Conservation (phyloP, 2,113 vertebrate species). For the Trinectes maculatus region DNA sequence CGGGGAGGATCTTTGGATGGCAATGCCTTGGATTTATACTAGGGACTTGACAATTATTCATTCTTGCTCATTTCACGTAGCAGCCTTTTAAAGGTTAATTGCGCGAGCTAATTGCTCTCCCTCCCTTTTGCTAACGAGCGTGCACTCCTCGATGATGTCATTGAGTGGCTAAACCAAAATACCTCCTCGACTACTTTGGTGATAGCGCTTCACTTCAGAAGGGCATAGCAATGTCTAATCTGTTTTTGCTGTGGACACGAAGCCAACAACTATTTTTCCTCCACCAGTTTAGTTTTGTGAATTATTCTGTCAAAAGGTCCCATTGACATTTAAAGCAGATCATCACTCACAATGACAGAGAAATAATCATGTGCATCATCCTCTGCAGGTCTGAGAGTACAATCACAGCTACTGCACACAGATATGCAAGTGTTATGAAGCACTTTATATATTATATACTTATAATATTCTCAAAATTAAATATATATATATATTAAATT, state of each 20-base stretch:
- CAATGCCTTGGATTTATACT: constrained; percentile 78
- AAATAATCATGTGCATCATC: background rate
- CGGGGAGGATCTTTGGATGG: constrained; percentile 61
- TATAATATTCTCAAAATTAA: too few relatives aligned
- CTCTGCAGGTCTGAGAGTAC: constrained; percentile 5
- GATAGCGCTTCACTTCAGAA: constrained; percentile 64
- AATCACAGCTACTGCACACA: background rate
- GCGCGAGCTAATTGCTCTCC: constrained; percentile 79
- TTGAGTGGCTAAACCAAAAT: constrained; percentile 68
- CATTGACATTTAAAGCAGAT: constrained; percentile 29
- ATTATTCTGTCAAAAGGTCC: constrained; percentile 29
- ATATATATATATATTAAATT: too few relatives aligned
- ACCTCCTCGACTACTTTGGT: constrained; percentile 63
- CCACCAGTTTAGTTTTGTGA: constrained; percentile 20
- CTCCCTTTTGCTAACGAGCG: constrained; percentile 71
- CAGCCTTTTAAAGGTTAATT: constrained; percentile 83
- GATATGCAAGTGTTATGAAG: background rate
- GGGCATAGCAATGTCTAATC: constrained; percentile 60
- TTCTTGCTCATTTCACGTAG: constrained; percentile 71
- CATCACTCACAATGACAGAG: constrained; percentile 30
- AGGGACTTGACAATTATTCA: constrained; percentile 72
- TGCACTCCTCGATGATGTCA: constrained; percentile 74
- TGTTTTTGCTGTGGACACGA: constrained; percentile 24
- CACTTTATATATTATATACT: too few relatives aligned
- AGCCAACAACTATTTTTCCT: constrained; percentile 21